These are phyloP conservation scores for Oligia strigilis DNA, from an alignment of 2,888 invertebrate species.

Conservation along the genomic window DNA sequence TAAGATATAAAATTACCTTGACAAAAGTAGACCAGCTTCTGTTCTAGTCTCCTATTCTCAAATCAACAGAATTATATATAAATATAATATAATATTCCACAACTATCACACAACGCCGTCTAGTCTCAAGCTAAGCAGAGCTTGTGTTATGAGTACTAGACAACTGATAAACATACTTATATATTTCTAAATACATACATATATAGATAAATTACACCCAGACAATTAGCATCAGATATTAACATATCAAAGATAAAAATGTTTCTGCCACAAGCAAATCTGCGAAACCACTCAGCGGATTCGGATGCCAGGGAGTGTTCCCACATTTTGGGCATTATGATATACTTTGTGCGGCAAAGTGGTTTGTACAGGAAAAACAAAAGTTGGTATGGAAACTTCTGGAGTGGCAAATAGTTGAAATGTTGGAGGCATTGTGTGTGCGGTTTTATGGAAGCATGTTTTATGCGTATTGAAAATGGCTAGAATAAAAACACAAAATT, in stretches of 20 bases:
- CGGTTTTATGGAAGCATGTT: constrained; percentile 1
- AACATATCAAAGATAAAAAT: constrained; percentile 58
- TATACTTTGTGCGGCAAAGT: constrained; percentile 55
- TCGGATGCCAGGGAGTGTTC: constrained; percentile 47
- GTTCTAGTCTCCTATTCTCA: not conserved
- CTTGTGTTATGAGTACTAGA: no score
- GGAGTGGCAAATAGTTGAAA: constrained; percentile 43
- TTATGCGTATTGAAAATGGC: not conserved
- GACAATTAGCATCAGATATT: constrained; percentile 46
- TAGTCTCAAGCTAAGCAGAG: no score
- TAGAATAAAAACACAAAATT: not conserved
- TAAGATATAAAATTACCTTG: not conserved
- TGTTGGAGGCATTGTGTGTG: constrained; percentile 7
- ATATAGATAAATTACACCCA: no score
- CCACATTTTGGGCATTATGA: constrained; percentile 56
- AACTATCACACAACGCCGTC: no score
- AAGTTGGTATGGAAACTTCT: constrained; percentile 48
- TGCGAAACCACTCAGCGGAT: constrained; percentile 61
- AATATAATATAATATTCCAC: no score
- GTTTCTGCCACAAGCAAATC: constrained; percentile 35
- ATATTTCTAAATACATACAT: no score
- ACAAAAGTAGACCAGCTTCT: not conserved
- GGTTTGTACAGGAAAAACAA: constrained; percentile 59
- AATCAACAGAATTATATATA: constrained; percentile 26
- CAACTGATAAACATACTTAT: no score